Percentiles rank a stretch among this genome's conserved stretches.
Evolutionary conservation across 2,888 invertebrate genomes (phyloP).

Genomic region (Cantharis nigra): DNA sequence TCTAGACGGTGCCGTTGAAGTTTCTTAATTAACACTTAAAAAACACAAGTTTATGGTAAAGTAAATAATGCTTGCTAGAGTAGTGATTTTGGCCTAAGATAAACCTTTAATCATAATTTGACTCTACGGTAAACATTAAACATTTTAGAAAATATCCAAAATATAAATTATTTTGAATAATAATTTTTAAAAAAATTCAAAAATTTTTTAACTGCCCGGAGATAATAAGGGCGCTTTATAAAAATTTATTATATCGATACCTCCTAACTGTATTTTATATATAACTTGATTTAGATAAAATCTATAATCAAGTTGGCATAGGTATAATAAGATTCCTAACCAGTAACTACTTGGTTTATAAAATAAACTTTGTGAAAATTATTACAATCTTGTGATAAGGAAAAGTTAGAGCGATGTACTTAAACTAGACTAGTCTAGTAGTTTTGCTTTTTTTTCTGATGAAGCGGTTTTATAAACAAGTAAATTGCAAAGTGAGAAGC

Average conservation of each 20-base stretch:
- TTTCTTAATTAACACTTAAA: background rate
- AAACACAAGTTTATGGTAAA: background rate
- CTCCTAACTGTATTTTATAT: background rate
- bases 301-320: background rate
- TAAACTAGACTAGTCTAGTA: conserved; percentile 3
- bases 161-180: too few relatives aligned
- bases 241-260: background rate
- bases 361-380: background rate
- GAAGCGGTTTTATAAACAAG: conserved; percentile 11
- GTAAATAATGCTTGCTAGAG: background rate
- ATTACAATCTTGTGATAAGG: background rate
- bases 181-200: too few relatives aligned
- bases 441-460: background rate
- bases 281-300: background rate
- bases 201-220: too few relatives aligned
- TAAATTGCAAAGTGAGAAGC: conserved; percentile 12
- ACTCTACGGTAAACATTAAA: too few relatives aligned
- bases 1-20: conserved; percentile 8
- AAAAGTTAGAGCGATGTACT: background rate
- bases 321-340: background rate
- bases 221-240: background rate
- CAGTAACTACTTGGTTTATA: background rate
- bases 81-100: background rate
- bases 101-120: background rate
- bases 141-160: too few relatives aligned